phyloP scores from a whole-genome alignment of 2,888 invertebrate genomes.

The Polyommatus icarus region DNA sequence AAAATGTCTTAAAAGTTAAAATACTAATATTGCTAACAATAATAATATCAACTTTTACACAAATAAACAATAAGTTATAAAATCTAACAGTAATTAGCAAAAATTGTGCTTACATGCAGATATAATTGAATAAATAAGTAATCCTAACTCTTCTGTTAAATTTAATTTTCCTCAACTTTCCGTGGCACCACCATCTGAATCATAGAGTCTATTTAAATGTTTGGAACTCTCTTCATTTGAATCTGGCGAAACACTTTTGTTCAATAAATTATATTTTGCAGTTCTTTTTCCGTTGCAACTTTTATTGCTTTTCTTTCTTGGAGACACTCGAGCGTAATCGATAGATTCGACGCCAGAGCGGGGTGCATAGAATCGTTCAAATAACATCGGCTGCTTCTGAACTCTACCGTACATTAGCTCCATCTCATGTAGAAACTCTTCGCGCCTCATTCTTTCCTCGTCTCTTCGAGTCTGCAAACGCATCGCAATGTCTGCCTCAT shows the following conservation, averaged over 20 bases:
- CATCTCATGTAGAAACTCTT: constrained; percentile 86
- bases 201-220: background rate
- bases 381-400: constrained; percentile 84
- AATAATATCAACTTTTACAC: too few relatives aligned
- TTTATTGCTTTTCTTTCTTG: constrained; percentile 59
- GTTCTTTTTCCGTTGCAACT: constrained; percentile 42
- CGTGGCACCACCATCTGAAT: constrained; percentile 7
- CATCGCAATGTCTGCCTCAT: constrained; percentile 85
- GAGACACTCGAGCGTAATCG: constrained; percentile 62
- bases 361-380: constrained; percentile 85
- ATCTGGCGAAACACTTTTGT: constrained; percentile 8
- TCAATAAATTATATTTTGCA: background rate
- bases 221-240: background rate
- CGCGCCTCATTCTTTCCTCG: constrained; percentile 84
- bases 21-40: too few relatives aligned
- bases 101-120: background rate
- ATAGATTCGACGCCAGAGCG: constrained; percentile 55
- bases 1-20: too few relatives aligned
- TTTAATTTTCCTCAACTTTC: constrained; percentile 22
- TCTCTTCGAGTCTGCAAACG: constrained; percentile 83
- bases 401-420: constrained; percentile 86
- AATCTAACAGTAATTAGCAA: too few relatives aligned
- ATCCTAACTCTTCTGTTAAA: constrained; percentile 10
- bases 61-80: too few relatives aligned
- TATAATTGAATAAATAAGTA: background rate